Conservation (phyloP, 2,113 vertebrate species). For the Blennius ocellaris region DNA sequence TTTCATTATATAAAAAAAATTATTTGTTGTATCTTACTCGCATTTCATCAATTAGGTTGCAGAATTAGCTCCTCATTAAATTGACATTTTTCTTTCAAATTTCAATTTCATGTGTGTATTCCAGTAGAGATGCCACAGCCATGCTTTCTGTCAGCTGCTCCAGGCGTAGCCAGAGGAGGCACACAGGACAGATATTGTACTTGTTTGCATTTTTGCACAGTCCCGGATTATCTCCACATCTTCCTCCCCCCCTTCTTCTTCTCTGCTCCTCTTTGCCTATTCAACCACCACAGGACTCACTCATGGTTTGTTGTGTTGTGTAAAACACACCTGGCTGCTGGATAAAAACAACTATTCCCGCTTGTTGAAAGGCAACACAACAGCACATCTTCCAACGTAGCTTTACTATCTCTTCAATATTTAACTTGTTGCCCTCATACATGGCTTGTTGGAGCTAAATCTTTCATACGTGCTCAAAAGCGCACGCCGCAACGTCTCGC, state of each 20-base stretch:
- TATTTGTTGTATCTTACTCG: too few species aligned
- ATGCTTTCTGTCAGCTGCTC: not conserved
- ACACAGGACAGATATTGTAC: slow-evolving; percentile 7
- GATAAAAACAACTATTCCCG: slow-evolving; percentile 24
- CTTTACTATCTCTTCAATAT: slow-evolving; percentile 58
- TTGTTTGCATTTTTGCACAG: slow-evolving; percentile 8
- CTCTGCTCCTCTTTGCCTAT: not conserved
- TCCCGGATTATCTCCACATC: not conserved
- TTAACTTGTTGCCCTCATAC: slow-evolving; percentile 55
- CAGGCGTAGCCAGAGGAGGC: slow-evolving; percentile 11
- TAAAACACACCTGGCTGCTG: slow-evolving; percentile 52
- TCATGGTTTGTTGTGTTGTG: slow-evolving; percentile 39
- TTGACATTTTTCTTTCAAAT: not conserved
- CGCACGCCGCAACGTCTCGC: slow-evolving; percentile 11
- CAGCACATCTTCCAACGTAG: slow-evolving; percentile 21
- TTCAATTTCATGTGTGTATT: not conserved
- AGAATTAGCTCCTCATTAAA: too few species aligned
- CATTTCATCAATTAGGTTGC: too few species aligned
- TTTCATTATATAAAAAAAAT: too few species aligned
- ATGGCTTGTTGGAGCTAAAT: slow-evolving; percentile 46
- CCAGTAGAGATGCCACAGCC: slow-evolving; percentile 1
- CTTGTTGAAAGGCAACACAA: slow-evolving; percentile 25
- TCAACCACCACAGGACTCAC: slow-evolving; percentile 11
- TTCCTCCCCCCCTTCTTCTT: not conserved
- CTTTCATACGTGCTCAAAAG: slow-evolving; percentile 54